Evolutionary conservation across 1,140 invertebrate species (phyloP), one percentile per base, ranked within the genome.

Genomic region (Gonatopus flavifemur): DNA sequence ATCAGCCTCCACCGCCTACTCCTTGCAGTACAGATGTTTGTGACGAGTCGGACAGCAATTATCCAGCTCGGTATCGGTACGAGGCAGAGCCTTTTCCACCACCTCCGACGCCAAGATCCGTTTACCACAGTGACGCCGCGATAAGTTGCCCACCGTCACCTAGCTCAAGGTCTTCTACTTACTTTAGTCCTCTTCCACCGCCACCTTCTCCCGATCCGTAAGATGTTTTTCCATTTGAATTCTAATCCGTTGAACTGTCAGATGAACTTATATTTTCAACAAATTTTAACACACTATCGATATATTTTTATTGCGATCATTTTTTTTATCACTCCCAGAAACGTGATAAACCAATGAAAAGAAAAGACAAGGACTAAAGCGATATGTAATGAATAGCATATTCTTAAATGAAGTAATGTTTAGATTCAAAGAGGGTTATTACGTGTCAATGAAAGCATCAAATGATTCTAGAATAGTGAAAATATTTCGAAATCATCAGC

Each of bases 11-110:
- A 13, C 93, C 93, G 1, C 93, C 93, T 3, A 96, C 94, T 6
- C 94, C 94, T 0, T 96, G 93, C 70, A 93, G 91, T 57, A 96
- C 94, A 2, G 94, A 96, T 70, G 89, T 95, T 9, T 94, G 90
- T 70, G 91, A 94, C 64, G 93, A 95, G 61, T 90, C 88, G 3
- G 90, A 93, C 64, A 86, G 82, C 35, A 85, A 86, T 64, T 86
- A 86, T 61, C 81, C 72, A 5, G 62, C 74, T 12, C 70, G 81
- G 18, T 82, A 83, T 66, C 74, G 81, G 36, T 82, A 85, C 46
- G 86, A 86, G 56, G 85, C 83, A 53, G 87, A 89, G 49, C 86
- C 88, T 1, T 86, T 86, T 66, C 87, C 89, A 9, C 92, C 93
- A 13, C 91, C 92, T 7, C 92, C 92, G 6, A 91, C 91, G 0